These are phyloP conservation scores for Drosophila niveifrons DNA, from an alignment of 2,888 invertebrate genomes.

Conservation along the genomic window DNA sequence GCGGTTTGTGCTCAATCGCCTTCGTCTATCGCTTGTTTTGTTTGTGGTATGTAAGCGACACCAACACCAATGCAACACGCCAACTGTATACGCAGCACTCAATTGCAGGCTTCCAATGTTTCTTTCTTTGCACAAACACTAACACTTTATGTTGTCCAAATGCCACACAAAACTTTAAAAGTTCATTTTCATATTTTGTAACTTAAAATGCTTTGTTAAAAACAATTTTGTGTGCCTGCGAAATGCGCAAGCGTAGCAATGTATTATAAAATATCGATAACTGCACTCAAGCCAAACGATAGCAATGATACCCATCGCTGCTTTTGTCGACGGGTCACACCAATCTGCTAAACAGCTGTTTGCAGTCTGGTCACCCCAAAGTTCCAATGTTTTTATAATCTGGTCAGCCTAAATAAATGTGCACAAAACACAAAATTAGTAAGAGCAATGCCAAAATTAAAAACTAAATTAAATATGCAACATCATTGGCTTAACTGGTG, in stretches of 20 bases:
- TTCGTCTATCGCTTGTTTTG: conserved; percentile 53
- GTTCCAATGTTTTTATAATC: not conserved
- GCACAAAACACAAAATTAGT: not conserved
- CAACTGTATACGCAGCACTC: conserved; percentile 50
- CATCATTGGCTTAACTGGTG: conserved; percentile 62
- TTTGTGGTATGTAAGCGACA: conserved; percentile 50
- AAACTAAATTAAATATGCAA: not conserved
- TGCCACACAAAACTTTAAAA: not conserved
- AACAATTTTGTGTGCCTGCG: conserved; percentile 6
- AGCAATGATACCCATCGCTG: not conserved
- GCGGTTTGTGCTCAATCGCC: conserved; percentile 67
- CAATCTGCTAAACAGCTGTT: conserved; percentile 32
- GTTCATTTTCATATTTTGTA: not conserved
- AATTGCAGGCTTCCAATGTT: conserved; percentile 24
- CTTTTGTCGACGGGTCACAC: conserved; percentile 22
- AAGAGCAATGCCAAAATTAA: conserved; percentile 9
- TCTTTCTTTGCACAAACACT: not conserved
- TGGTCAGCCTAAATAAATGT: conserved; percentile 30
- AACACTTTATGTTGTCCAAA: not conserved
- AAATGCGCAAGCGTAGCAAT: conserved; percentile 37
- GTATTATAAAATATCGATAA: conserved; percentile 34
- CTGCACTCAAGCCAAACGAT: not conserved
- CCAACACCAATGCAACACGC: conserved; percentile 25
- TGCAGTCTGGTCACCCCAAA: not conserved
- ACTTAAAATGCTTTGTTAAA: conserved; percentile 4